These are phyloP conservation scores for Cremastinae sp. DNA, from an alignment of 2,888 invertebrate species.

Conservation along the genomic window DNA sequence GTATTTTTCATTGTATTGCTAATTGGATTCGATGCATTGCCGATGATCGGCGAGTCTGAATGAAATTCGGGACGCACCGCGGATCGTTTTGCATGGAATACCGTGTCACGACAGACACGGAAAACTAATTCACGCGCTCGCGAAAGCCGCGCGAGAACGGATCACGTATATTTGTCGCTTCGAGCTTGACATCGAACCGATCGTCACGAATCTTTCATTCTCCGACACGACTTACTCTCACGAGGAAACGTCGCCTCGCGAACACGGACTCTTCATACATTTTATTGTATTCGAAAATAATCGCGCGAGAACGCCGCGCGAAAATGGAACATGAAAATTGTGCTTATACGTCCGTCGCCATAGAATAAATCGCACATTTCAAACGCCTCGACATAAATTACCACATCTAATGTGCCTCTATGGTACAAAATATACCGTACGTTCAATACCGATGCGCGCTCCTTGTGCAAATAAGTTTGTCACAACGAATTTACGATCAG, in stretches of 20 bases:
- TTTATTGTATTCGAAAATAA: slow-evolving; percentile 12
- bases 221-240: not conserved
- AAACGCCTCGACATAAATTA: slow-evolving; percentile 38
- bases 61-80: slow-evolving; percentile 73
- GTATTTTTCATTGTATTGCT: slow-evolving; percentile 18
- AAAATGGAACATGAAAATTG: slow-evolving; percentile 40
- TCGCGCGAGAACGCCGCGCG: slow-evolving; percentile 19
- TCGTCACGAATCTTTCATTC: slow-evolving; percentile 47
- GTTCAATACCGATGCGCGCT: slow-evolving; percentile 1
- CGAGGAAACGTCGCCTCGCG: not conserved
- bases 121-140: slow-evolving; percentile 77
- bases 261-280: slow-evolving; percentile 18
- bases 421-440: slow-evolving; percentile 18
- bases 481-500: slow-evolving; percentile 32
- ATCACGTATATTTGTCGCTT: slow-evolving; percentile 53
- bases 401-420: slow-evolving; percentile 15
- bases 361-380: slow-evolving; percentile 49
- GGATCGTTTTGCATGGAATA: slow-evolving; percentile 73
- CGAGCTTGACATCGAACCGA: slow-evolving; percentile 45
- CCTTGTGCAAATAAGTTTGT: slow-evolving; percentile 31
- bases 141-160: slow-evolving; percentile 66
- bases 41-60: slow-evolving; percentile 28
- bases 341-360: slow-evolving; percentile 32
- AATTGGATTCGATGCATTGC: slow-evolving; percentile 36
- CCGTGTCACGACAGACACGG: slow-evolving; percentile 75